Percentiles rank a stretch among this genome's conserved stretches.
Conservation (phyloP, 2,113 vertebrate species). For the Laticauda colubrina region DNA sequence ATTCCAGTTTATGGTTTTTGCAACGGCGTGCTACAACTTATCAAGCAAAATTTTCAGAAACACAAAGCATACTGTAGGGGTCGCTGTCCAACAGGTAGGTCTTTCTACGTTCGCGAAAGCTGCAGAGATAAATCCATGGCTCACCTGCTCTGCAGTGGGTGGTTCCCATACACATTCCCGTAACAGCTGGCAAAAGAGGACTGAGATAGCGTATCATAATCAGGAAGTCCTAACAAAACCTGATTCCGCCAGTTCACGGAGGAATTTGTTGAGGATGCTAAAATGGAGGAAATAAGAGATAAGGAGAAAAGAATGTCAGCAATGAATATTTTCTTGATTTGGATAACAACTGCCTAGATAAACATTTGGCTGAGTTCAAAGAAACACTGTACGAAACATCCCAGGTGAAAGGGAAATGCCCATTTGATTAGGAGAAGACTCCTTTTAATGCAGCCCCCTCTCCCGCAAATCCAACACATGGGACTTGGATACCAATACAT, state of each 20-base stretch:
- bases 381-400: neutral
- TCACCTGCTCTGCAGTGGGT: conserved; percentile 87
- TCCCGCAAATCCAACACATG: neutral
- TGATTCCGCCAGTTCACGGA: conserved; percentile 82
- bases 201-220: conserved; percentile 74
- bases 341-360: neutral
- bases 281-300: conserved; percentile 18
- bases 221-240: conserved; percentile 70
- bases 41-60: neutral
- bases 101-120: neutral
- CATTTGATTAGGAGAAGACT: neutral
- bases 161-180: conserved; percentile 72
- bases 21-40: neutral
- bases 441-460: neutral
- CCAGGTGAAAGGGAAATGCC: neutral
- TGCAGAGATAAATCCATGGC: conserved; percentile 33
- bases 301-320: neutral
- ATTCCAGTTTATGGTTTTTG: neutral
- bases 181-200: conserved; percentile 80
- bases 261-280: conserved; percentile 79
- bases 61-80: neutral
- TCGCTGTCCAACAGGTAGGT: rapidly evolving
- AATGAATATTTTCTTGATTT: neutral
- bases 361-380: neutral
- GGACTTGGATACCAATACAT: neutral